These are phyloP conservation scores for Drosophila takahashii DNA, from an alignment of 1,140 invertebrate species.

Conservation along the genomic window DNA sequence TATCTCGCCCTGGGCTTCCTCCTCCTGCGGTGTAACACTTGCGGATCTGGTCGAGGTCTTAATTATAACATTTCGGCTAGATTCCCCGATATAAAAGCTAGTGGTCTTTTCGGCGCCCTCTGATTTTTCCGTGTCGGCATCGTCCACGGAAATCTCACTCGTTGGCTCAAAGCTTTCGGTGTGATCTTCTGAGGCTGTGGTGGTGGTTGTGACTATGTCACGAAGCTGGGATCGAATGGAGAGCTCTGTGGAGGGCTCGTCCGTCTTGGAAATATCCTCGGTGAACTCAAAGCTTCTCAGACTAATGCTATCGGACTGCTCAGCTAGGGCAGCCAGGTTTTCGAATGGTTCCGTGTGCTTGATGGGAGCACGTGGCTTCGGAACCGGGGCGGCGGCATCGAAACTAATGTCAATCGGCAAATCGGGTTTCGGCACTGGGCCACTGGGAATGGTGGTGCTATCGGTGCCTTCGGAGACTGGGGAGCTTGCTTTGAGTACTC, in stretches of 20 bases:
- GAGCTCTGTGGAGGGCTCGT: slow-evolving; percentile 77
- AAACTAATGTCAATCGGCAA: slow-evolving; percentile 57
- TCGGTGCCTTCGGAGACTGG: slow-evolving; percentile 67
- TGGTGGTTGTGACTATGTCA: slow-evolving; percentile 66
- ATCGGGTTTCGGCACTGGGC: slow-evolving; percentile 55
- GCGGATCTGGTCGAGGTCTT: slow-evolving; percentile 73
- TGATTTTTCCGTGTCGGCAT: slow-evolving; percentile 73
- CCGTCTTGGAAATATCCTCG: slow-evolving; percentile 77
- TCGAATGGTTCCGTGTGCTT: slow-evolving; percentile 76
- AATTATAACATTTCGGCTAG: slow-evolving; percentile 78
- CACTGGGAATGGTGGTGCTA: slow-evolving; percentile 66
- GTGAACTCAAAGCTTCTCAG: slow-evolving; percentile 79
- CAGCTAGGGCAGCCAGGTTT: slow-evolving; percentile 67
- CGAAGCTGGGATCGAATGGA: slow-evolving; percentile 72
- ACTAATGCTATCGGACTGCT: slow-evolving; percentile 79
- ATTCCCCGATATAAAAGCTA: slow-evolving; percentile 84
- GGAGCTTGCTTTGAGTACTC: slow-evolving; percentile 73
- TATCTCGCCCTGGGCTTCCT: slow-evolving; percentile 46
- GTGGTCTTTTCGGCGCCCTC: slow-evolving; percentile 66
- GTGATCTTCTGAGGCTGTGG: slow-evolving; percentile 74
- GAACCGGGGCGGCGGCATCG: slow-evolving; percentile 63
- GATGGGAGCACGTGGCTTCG: slow-evolving; percentile 76
- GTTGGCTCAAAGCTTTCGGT: slow-evolving; percentile 80
- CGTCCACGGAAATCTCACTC: slow-evolving; percentile 77
- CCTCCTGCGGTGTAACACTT: slow-evolving; percentile 59